Evolutionary conservation across 2,797 vertebrate species (phyloP).

Genomic region (Halcyon leucocephala): DNA sequence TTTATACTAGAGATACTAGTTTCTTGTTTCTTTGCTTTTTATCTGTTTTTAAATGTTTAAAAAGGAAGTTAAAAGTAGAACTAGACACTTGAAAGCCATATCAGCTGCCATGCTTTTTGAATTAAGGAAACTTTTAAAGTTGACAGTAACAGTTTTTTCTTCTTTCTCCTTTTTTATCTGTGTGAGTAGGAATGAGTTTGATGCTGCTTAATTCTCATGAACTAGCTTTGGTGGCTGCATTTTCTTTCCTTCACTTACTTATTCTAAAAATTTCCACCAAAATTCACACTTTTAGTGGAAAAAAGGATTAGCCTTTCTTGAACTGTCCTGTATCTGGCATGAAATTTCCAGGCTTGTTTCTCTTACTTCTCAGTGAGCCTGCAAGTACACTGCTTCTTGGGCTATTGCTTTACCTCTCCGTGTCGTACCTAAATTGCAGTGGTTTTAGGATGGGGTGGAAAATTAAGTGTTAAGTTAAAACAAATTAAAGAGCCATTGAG

Average conservation of each 20-base stretch:
- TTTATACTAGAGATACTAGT: background rate
- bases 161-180: background rate
- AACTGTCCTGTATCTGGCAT: background rate
- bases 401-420: background rate
- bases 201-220: background rate
- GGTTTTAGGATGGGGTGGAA: background rate
- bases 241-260: background rate
- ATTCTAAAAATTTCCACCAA: background rate
- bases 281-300: background rate
- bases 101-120: background rate
- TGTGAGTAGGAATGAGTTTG: background rate
- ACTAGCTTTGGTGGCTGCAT: background rate
- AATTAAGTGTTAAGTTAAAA: background rate
- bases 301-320: background rate
- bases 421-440: background rate
- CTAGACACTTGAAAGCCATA: background rate
- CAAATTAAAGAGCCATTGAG: background rate
- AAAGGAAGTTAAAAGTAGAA: background rate
- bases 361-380: background rate
- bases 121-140: background rate
- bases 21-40: background rate
- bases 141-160: background rate
- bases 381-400: background rate
- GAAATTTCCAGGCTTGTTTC: background rate
- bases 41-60: background rate